Base-by-base conservation (phyloP, 2,113 vertebrate species). In the Osmerus mordax region DNA sequence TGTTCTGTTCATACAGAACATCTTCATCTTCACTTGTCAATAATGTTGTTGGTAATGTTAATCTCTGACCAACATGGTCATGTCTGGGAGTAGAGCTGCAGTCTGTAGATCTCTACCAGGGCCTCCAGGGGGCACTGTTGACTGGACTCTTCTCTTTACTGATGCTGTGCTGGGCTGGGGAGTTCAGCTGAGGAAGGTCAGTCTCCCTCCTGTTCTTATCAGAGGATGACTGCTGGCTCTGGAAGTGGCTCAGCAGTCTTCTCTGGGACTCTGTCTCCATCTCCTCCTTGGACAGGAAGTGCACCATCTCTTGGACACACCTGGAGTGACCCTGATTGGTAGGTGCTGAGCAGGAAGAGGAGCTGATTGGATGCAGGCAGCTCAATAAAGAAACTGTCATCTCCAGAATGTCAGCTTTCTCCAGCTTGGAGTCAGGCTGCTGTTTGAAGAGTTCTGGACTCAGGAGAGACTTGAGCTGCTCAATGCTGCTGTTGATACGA, bases 391-490 rank as follows among this genome's bases (percentile, higher is more conserved):
- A 77, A 52, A 81, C 79, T 16, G 62, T 69, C 63, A 76, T 80
- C 68, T 84, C 79, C 63, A 82, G 47, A 64, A 79, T 73, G 62
- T 82, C 77, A 11, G 79, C 79, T 75, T 84, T 84, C 76, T 81
- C 82, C 54, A 78, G 65, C 72, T 75, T 84, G 76, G 71, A 79
- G 53, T 76, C 69, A 3, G 75, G 62, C 41, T 75, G 73, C 66
- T 69, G 67, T 28, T 64, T 70, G 21, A 75, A 64, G 51, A 73
- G 56, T 67, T 78, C 63, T 71, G 70, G 73, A 69, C 74, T 60
- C 66, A 81, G 70, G 11, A 81, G 70, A 19, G 63, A 47, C 51
- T 75, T 74, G 32, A 81, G 77, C 58, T 81, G 71, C 65, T 79
- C 71, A 23, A 81, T 84, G 77, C 77, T 75, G 74, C 71, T 79